phyloP scores from a whole-genome alignment of 2,113 vertebrate genomes.

The Probosciger aterrimus region DNA sequence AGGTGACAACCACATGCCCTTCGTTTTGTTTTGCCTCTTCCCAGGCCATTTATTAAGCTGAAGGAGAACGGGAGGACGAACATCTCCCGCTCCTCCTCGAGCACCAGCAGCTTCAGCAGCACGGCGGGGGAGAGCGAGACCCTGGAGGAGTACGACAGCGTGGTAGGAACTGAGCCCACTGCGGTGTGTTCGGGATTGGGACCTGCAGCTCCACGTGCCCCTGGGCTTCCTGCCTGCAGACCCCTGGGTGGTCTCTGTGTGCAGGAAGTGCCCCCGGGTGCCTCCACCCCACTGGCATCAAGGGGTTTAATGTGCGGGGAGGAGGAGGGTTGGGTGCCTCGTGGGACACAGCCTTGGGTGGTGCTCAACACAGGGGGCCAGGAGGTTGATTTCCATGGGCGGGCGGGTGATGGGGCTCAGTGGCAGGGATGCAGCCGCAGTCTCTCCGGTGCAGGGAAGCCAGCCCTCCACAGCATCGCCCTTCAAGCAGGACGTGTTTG shows the following conservation, averaged over 20 bases:
- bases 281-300: rapidly evolving
- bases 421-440: background rate
- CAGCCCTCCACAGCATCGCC: constrained; percentile 79
- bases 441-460: constrained; percentile 70
- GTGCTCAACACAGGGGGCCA: rapidly evolving
- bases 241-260: rapidly evolving
- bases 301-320: background rate
- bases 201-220: rapidly evolving
- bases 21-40: background rate
- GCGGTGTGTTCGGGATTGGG: rapidly evolving
- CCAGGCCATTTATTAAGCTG: constrained; percentile 81
- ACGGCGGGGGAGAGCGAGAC: constrained; percentile 86
- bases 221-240: rapidly evolving
- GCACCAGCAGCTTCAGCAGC: constrained; percentile 89
- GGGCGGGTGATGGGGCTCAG: rapidly evolving
- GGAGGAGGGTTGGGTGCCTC: too few relatives aligned
- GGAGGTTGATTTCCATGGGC: background rate
- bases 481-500: constrained; percentile 82
- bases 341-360: background rate
- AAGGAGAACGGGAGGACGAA: constrained; percentile 87
- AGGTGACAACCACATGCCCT: background rate
- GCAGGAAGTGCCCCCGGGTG: background rate
- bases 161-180: constrained; percentile 61
- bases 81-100: constrained; percentile 91
- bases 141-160: constrained; percentile 83